Base-by-base conservation (phyloP, 1,140 invertebrate genomes). In the Hypothenemus hampei region DNA sequence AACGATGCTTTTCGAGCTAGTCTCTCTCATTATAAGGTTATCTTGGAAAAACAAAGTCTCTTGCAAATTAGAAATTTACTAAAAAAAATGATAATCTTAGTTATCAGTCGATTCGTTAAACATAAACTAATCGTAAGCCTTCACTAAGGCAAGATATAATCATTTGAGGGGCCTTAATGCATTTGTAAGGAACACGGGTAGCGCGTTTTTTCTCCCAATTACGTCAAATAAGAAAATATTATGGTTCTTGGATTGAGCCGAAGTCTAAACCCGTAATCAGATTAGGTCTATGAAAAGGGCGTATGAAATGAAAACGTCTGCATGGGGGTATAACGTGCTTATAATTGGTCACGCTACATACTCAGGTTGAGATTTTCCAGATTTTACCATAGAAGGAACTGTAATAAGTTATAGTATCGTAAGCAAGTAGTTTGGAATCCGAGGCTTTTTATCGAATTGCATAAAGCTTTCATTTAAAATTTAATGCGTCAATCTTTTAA, bases 261-360 rank as follows among this genome's bases (percentile, higher is more conserved):
- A 26, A 31, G 43, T 45, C 43, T 45, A 31, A 29, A 45, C 7
- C 26, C 24, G 11, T 45, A 45, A 45, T 45, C 43, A 45, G 43
- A 45, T 45, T 45, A 45, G 19, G 6, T 29, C 31, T 24, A 7
- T 45, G 43, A 43, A 29, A 45, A 29, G 43, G 23, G 43, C 43
- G 43, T 20, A 45, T 15, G 43, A 29, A 45, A 45, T 45, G 43
- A 45, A 45, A 45, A 45, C 24, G 43, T 45, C 43, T 45, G 43
- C 43, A 29, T 45, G 20, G 43, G n/a, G 43, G 22, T 29, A 18
- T 3, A 45, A 45, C 43, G 43, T 15, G 23, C 23, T 45, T 31
- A 29, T 29, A 3, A 29, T 29, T 45, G 43, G 43, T 45, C 43
- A 45, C 43, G 43, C 43, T 26, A 45, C 16, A 26, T 11, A 11